These are phyloP conservation scores for Nomada lathburiana DNA, from an alignment of 2,888 invertebrate genomes.

Conservation along the genomic window DNA sequence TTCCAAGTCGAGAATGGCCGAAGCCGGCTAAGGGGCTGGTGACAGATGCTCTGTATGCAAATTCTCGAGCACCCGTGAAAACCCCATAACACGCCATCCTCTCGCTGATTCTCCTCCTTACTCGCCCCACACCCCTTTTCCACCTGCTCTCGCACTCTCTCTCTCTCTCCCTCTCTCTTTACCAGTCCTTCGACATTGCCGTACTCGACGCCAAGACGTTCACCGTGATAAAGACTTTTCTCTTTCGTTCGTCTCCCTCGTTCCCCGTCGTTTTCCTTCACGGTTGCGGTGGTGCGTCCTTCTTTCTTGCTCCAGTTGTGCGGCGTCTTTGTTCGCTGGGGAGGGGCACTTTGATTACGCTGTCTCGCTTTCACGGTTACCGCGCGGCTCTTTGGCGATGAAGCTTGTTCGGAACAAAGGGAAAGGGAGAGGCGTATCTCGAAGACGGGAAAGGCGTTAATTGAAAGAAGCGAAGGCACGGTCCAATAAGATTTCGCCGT, in stretches of 20 bases:
- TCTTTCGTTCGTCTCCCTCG: slow-evolving; percentile 26
- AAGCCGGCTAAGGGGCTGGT: slow-evolving; percentile 83
- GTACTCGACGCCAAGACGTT: slow-evolving; percentile 61
- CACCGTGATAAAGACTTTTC: slow-evolving; percentile 75
- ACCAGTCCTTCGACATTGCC: slow-evolving; percentile 63
- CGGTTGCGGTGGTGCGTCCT: not conserved
- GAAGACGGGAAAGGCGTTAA: slow-evolving; percentile 76
- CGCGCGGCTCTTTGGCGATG: slow-evolving; percentile 23
- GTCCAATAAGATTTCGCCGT: slow-evolving; percentile 65
- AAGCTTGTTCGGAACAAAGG: slow-evolving; percentile 62
- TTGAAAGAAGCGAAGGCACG: slow-evolving; percentile 75
- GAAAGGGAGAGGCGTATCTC: slow-evolving; percentile 63
- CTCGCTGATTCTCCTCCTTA: slow-evolving; percentile 48
- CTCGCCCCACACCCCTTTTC: slow-evolving; percentile 24
- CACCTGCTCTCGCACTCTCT: slow-evolving; percentile 49
- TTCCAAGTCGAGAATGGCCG: slow-evolving; percentile 82
- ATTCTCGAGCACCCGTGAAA: slow-evolving; percentile 80
- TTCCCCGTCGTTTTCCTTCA: slow-evolving; percentile 16
- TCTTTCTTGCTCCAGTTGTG: not conserved
- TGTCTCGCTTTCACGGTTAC: slow-evolving; percentile 27
- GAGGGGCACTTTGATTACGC: not conserved
- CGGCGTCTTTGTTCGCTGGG: not conserved
- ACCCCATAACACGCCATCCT: slow-evolving; percentile 74
- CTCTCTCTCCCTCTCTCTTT: slow-evolving; percentile 48
- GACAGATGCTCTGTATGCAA: slow-evolving; percentile 85